Evolutionary conservation across 2,113 vertebrate species (phyloP).

Genomic region (Gulo gulo): DNA sequence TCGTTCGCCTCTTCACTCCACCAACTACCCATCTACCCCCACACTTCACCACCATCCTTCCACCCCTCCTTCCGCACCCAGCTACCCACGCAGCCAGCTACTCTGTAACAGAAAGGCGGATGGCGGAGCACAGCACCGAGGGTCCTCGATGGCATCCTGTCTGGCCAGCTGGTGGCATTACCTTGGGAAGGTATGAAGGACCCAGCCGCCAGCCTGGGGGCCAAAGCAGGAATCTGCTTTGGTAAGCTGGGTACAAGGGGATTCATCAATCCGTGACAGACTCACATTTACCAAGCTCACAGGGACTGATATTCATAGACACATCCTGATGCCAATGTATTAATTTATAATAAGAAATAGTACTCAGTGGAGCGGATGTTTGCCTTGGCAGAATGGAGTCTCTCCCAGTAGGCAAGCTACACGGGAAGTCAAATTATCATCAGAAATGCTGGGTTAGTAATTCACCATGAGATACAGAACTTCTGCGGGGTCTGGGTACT

Average conservation of each 20-base stretch:
- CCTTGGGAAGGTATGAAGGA: neutral
- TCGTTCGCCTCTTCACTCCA: neutral
- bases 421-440: conserved; percentile 32
- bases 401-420: conserved; percentile 50
- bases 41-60: neutral
- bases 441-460: conserved; percentile 22
- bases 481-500: neutral
- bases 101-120: too few relatives aligned
- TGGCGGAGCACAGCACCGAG: neutral
- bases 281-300: conserved; percentile 47
- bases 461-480: neutral
- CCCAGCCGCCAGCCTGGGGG: neutral
- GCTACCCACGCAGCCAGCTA: neutral
- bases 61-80: neutral
- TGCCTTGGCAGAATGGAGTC: conserved; percentile 42
- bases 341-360: conserved; percentile 71
- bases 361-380: conserved; percentile 58
- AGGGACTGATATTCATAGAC: conserved; percentile 40
- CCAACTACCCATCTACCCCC: neutral
- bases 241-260: neutral
- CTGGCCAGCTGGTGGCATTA: neutral
- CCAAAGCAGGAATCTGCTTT: neutral
- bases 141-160: neutral
- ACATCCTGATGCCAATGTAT: conserved; percentile 53
- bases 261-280: conserved; percentile 23